Conservation (phyloP, 1,140 invertebrate species). For the Calliphora vicina region DNA sequence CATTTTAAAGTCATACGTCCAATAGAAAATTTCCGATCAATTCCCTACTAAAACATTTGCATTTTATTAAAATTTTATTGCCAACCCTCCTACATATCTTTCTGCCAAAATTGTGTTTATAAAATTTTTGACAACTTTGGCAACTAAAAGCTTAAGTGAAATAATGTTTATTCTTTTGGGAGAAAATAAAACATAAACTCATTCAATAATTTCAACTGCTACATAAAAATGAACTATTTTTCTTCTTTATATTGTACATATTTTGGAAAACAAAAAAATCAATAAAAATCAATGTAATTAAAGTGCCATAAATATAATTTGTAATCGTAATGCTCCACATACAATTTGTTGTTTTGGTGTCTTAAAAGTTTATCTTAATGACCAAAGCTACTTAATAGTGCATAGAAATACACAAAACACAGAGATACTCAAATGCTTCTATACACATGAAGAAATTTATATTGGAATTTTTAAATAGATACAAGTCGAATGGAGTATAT, state of each 20-base stretch:
- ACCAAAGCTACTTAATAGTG: not conserved
- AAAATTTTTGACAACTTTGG: not conserved
- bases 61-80: not conserved
- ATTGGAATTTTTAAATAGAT: no score
- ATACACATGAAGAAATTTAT: no score
- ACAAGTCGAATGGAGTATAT: no score
- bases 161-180: not conserved
- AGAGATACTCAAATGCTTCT: not conserved
- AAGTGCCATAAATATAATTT: not conserved
- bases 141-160: not conserved
- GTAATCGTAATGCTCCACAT: not conserved
- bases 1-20: no score
- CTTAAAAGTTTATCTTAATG: not conserved
- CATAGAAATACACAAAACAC: not conserved
- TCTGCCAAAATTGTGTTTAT: not conserved
- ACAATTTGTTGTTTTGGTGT: not conserved
- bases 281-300: conserved; percentile 2
- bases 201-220: not conserved
- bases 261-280: not conserved
- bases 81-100: not conserved
- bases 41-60: no score
- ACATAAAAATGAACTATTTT: not conserved
- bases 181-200: not conserved
- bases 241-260: no score
- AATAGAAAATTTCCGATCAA: no score